These are phyloP conservation scores for Lepidurus arcticus DNA, from an alignment of 1,140 invertebrate genomes.

Conservation along the genomic window DNA sequence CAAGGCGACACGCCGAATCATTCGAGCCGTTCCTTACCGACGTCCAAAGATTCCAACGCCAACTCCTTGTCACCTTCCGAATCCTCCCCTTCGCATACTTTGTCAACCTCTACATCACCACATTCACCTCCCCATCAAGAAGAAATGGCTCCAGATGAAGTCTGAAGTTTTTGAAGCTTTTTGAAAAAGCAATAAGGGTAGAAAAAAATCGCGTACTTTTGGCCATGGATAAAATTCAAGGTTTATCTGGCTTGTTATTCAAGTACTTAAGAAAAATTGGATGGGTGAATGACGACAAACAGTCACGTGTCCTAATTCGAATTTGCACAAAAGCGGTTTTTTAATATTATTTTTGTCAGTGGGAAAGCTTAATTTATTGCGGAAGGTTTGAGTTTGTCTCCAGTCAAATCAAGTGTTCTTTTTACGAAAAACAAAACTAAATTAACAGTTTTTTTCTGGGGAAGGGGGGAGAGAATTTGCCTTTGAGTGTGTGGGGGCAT, in stretches of 20 bases:
- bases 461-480: background rate
- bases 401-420: background rate
- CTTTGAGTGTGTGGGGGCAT: no score
- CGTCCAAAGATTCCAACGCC: conserved; percentile 24
- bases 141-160: conserved; percentile 40
- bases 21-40: conserved; percentile 3
- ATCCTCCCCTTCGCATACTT: conserved; percentile 31
- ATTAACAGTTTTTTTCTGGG: background rate
- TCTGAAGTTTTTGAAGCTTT: conserved; percentile 31
- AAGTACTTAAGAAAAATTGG: background rate
- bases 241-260: background rate
- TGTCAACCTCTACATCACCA: conserved; percentile 29
- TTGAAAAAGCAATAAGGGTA: no score
- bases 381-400: background rate
- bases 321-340: background rate
- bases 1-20: conserved; percentile 12
- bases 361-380: conserved; percentile 3
- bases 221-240: no score
- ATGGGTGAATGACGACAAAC: background rate
- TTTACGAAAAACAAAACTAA: background rate
- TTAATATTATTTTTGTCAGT: background rate
- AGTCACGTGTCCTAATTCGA: conserved; percentile 11
- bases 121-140: conserved; percentile 35
- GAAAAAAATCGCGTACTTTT: no score
- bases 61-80: conserved; percentile 28